phyloP scores from a whole-genome alignment of 2,797 vertebrate species.

The Propithecus perrieri region DNA sequence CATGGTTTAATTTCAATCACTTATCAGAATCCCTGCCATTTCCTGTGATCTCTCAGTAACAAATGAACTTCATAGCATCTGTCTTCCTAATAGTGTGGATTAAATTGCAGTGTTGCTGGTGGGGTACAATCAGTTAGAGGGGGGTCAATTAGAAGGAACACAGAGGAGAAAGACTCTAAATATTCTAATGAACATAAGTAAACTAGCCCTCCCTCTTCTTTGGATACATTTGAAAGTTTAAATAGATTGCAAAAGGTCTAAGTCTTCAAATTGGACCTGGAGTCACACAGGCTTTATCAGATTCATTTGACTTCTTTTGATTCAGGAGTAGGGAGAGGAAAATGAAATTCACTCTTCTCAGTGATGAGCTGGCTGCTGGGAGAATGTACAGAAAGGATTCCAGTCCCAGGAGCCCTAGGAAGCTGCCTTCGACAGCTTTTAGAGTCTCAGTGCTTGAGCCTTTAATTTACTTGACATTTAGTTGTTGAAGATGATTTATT shows the following conservation, averaged over 20 bases:
- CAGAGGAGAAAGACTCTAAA: background rate
- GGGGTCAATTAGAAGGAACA: background rate
- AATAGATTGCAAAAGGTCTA: background rate
- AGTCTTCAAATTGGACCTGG: background rate
- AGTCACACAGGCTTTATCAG: background rate
- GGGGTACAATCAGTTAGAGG: background rate
- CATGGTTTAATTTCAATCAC: background rate
- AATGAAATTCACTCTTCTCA: background rate
- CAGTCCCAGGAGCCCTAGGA: constrained; percentile 47
- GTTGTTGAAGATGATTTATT: constrained; percentile 74
- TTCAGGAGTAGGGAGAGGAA: background rate
- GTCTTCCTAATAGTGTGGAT: constrained; percentile 28
- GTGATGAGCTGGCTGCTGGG: constrained; percentile 65
- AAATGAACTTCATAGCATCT: constrained; percentile 28
- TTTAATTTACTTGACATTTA: constrained; percentile 78
- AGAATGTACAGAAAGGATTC: constrained; percentile 65
- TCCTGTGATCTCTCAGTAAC: constrained; percentile 51
- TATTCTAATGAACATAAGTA: background rate
- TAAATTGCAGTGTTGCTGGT: constrained; percentile 23
- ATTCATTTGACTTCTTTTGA: constrained; percentile 51
- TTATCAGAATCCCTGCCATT: constrained; percentile 41
- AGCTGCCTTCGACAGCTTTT: constrained; percentile 71
- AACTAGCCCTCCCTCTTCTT: background rate
- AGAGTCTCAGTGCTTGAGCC: constrained; percentile 39
- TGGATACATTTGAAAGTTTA: background rate